A percentile compares a stretch with the other conserved stretches of the same genome.
phyloP scores from a whole-genome alignment of 2,888 invertebrate species.

The Orthonychiurus folsomi region DNA sequence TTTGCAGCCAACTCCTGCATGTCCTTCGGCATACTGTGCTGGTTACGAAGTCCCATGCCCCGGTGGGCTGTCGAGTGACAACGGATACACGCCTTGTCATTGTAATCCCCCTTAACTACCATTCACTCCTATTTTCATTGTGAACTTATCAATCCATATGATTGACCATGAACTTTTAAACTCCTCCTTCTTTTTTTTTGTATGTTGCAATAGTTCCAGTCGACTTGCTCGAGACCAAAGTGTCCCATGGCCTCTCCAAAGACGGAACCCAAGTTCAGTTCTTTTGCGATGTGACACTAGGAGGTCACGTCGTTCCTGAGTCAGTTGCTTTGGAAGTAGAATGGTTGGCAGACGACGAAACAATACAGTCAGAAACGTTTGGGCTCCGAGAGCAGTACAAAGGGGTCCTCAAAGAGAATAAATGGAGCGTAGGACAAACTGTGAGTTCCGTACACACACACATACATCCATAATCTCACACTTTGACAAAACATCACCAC shows the following conservation, averaged over 20 bases:
- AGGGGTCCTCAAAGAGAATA: slow-evolving; percentile 40
- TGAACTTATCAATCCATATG: background rate
- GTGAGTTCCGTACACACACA: slow-evolving; percentile 25
- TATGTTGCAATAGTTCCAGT: slow-evolving; percentile 40
- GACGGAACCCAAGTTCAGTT: slow-evolving; percentile 37
- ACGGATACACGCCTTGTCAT: slow-evolving; percentile 42
- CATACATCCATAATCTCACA: background rate
- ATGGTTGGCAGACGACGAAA: slow-evolving; percentile 40
- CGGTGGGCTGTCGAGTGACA: slow-evolving; percentile 39
- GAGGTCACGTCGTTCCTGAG: slow-evolving; percentile 40
- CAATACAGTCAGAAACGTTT: slow-evolving; percentile 40
- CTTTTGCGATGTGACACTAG: slow-evolving; percentile 40
- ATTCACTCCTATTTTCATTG: background rate
- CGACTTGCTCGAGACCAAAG: slow-evolving; percentile 39
- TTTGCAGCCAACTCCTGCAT: slow-evolving; percentile 41
- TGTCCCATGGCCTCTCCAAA: slow-evolving; percentile 38
- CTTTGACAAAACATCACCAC: too few species aligned
- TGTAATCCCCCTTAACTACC: slow-evolving; percentile 33
- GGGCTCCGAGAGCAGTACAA: slow-evolving; percentile 39
- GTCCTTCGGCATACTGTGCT: slow-evolving; percentile 42
- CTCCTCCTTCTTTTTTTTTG: background rate
- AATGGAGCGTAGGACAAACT: slow-evolving; percentile 41
- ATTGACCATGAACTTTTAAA: slow-evolving; percentile 4
- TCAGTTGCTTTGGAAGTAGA: slow-evolving; percentile 41
- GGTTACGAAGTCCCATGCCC: slow-evolving; percentile 42